These are phyloP conservation scores for Melanotus villosus DNA, from an alignment of 2,888 invertebrate species.

Conservation along the genomic window DNA sequence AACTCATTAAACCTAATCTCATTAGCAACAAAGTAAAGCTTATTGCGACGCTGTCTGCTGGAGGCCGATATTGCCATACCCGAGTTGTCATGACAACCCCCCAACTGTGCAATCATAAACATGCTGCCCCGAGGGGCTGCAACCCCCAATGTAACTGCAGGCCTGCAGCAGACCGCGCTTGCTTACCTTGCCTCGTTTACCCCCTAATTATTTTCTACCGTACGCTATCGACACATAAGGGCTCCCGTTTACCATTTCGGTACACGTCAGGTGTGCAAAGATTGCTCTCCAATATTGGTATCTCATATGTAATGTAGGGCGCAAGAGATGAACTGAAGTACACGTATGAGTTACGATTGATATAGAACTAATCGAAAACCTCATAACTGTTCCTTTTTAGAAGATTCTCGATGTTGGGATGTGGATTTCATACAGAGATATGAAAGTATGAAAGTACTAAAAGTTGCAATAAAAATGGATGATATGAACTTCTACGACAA, in stretches of 20 bases:
- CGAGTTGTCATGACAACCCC: constrained; percentile 51
- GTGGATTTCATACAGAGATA: too few relatives aligned
- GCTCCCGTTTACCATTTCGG: not conserved
- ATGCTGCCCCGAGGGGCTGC: constrained; percentile 46
- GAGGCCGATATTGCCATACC: constrained; percentile 42
- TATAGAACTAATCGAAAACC: too few relatives aligned
- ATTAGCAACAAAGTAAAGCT: constrained; percentile 47
- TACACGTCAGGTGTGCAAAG: not conserved
- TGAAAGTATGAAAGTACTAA: too few relatives aligned
- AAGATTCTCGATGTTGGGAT: too few relatives aligned
- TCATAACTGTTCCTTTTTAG: too few relatives aligned
- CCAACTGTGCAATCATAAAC: constrained; percentile 51
- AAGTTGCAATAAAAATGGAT: too few relatives aligned
- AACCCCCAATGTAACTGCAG: constrained; percentile 41
- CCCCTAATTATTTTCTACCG: constrained; percentile 28
- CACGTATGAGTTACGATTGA: too few relatives aligned
- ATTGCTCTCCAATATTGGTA: not conserved
- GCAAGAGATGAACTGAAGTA: too few relatives aligned
- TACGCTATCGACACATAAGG: constrained; percentile 4
- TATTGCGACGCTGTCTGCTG: constrained; percentile 45
- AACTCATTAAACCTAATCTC: constrained; percentile 40
- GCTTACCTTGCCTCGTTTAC: constrained; percentile 39
- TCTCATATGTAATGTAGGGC: too few relatives aligned
- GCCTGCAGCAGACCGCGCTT: constrained; percentile 36
- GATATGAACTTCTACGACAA: too few relatives aligned